Base-by-base conservation (phyloP, 2,797 vertebrate species). In the Hypotaenidia okinawae region DNA sequence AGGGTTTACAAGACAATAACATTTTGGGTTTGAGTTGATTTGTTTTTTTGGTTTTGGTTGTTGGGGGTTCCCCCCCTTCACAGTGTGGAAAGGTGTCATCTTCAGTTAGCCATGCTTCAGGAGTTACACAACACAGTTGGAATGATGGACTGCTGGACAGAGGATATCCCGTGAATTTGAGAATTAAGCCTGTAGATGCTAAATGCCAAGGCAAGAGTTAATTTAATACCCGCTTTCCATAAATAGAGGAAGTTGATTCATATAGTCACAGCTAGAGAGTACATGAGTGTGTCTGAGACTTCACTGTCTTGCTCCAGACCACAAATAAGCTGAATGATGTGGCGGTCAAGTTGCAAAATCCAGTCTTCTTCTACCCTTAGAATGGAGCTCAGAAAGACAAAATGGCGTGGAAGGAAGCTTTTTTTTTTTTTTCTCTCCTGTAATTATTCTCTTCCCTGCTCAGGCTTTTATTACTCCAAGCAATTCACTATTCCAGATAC, bases 171-270 rank as follows among this genome's bases (percentile, higher is more conserved):
- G 0, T 84, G 75, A 95, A 91, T 83, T 88, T 96, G 89, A 95
- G 95, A 96, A 95, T 79, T 84, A 89, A 92, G 62, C 64, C 93
- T 64, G 83, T 61, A 49, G 82, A 82, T 76, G 80, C 67, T 93
- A 90, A 97, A 94, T 94, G 84, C 95, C 93, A 94, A 92, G 83
- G 62, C 76, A 84, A 68, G 92, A 94, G 79, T 93, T 94, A 96
- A 94, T 94, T 95, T 94, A 93, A 70, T 93, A 87, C 88, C 84
- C 51, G 1, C 81, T 93, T 95, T 87, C 96, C 91, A 96, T 95
- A 97, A 97, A 97, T 96, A 97, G 96, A 91, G 94, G 90, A 96
- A 95, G 93, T 96, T 82, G 91, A 96, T 97, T 97, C 89, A 93
- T 95, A 68, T 58, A 93, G 92, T 94, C 88, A 54, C 41, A 76